phyloP scores from a whole-genome alignment of 1,140 invertebrate genomes.

The Bradysia coprophila region DNA sequence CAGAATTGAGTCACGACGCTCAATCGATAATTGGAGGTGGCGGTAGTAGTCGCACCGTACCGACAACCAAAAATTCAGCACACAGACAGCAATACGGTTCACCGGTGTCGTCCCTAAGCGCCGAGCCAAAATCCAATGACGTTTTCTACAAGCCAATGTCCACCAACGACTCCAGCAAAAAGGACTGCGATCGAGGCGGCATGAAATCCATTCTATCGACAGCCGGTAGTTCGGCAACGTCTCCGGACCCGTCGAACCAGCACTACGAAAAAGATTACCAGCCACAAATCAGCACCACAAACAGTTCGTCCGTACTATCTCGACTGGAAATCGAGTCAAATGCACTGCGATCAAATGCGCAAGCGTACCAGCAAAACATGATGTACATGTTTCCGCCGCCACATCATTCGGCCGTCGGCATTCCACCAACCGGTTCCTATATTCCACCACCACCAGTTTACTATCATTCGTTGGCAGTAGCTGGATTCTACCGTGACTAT shows the following conservation, averaged over 20 bases:
- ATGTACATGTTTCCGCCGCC: neutral
- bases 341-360: neutral
- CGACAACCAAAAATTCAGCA: conserved; percentile 24
- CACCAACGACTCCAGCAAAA: neutral
- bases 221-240: neutral
- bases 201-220: neutral
- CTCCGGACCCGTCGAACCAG: neutral
- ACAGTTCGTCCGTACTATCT: neutral
- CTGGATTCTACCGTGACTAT: neutral
- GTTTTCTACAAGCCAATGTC: neutral
- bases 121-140: neutral
- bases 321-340: neutral
- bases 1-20: neutral
- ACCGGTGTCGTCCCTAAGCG: conserved; percentile 14
- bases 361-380: neutral
- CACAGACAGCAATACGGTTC: conserved; percentile 22
- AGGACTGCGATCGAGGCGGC: neutral
- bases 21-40: neutral
- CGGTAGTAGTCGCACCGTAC: conserved; percentile 15
- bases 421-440: neutral
- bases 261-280: neutral
- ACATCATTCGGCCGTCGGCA: neutral
- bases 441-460: neutral
- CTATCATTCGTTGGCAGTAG: neutral
- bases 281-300: neutral